phyloP scores from a whole-genome alignment of 2,113 vertebrate species.

The Pyrgilauda ruficollis region DNA sequence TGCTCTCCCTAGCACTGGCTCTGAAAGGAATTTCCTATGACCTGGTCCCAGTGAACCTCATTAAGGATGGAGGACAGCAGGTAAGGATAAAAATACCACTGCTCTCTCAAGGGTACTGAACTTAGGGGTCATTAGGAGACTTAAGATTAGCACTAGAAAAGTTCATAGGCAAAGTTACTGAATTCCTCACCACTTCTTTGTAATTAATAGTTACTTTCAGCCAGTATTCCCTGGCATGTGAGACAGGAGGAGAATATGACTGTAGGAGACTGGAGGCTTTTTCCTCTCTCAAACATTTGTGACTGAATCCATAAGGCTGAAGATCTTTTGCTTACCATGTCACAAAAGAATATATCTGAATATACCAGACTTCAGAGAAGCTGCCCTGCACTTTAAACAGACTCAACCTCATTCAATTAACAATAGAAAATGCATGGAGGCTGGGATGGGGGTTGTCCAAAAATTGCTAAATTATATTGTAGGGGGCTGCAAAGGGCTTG shows the following conservation, averaged over 20 bases:
- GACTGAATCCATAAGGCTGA: not conserved
- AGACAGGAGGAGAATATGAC: not conserved
- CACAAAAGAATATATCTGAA: not conserved
- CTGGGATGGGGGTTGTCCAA: not conserved
- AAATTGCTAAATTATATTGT: not conserved
- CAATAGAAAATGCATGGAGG: not conserved
- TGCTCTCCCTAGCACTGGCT: conserved; percentile 82
- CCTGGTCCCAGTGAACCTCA: conserved; percentile 81
- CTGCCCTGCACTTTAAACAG: not conserved
- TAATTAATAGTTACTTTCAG: not conserved
- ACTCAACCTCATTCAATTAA: not conserved
- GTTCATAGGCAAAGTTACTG: not conserved
- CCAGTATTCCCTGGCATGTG: not conserved
- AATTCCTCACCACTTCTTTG: not conserved
- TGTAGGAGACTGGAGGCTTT: not conserved
- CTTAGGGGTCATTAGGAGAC: not conserved
- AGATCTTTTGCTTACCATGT: not conserved
- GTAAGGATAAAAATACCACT: conserved; percentile 66
- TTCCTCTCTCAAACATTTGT: not conserved
- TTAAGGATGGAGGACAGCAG: conserved; percentile 92
- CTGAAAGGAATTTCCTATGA: conserved; percentile 91
- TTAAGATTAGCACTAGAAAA: not conserved
- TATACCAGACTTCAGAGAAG: not conserved
- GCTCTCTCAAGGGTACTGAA: not conserved
- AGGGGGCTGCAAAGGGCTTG: not conserved